A percentile compares a stretch with the other conserved stretches of the same genome.
These are phyloP conservation scores for Alloplasta piceator DNA, from an alignment of 2,888 invertebrate species.

Conservation along the genomic window DNA sequence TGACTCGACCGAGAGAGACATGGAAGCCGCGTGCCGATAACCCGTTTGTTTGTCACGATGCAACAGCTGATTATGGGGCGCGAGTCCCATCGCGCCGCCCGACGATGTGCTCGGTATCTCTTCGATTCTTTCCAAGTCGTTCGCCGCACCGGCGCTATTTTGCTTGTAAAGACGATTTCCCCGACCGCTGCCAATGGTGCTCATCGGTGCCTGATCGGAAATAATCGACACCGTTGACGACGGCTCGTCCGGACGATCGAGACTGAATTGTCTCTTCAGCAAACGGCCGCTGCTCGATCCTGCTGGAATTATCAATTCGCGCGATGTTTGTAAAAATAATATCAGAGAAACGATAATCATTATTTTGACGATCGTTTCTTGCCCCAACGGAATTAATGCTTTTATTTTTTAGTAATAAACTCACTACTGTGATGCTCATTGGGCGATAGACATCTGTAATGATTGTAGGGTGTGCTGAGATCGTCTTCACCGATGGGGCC, in stretches of 20 bases:
- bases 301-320: too few relatives aligned
- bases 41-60: constrained; percentile 68
- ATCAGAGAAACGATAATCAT: too few relatives aligned
- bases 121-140: constrained; percentile 89
- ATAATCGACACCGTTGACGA: constrained; percentile 69
- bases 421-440: constrained; percentile 84
- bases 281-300: constrained; percentile 81
- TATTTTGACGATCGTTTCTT: too few relatives aligned
- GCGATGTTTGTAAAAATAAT: too few relatives aligned
- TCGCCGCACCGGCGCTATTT: constrained; percentile 88
- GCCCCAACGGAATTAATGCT: too few relatives aligned
- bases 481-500: constrained; percentile 85
- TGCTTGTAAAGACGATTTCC: constrained; percentile 85
- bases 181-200: too few relatives aligned
- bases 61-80: constrained; percentile 23
- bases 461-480: constrained; percentile 90
- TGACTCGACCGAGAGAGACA: constrained; percentile 82
- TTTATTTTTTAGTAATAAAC: constrained; percentile 25
- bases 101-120: constrained; percentile 85
- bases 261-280: constrained; percentile 88
- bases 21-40: constrained; percentile 80
- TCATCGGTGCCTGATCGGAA: constrained; percentile 39
- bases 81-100: background rate
- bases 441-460: constrained; percentile 89
- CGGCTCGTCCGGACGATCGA: constrained; percentile 88